phyloP scores from a whole-genome alignment of 2,888 invertebrate species.

The Acheta domesticus region DNA sequence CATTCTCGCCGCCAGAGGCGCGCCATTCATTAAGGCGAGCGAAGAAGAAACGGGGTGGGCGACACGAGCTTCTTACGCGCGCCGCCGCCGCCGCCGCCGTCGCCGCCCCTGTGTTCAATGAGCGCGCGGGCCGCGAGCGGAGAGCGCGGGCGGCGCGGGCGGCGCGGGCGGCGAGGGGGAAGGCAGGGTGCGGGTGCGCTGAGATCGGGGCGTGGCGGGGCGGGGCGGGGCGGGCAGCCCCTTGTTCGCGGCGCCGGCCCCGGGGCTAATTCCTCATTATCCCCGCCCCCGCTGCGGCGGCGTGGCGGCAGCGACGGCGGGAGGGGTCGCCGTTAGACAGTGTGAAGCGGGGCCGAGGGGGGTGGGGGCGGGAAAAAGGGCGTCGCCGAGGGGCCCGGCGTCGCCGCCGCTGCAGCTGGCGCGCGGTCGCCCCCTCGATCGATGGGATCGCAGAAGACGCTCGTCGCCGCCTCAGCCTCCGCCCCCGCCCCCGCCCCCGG shows the following conservation, averaged over 20 bases:
- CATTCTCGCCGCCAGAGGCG: not conserved
- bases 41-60: constrained; percentile 18
- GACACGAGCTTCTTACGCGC: constrained; percentile 18
- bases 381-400: not conserved
- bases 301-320: not conserved
- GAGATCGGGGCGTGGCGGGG: not conserved
- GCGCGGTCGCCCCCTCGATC: constrained; percentile 3
- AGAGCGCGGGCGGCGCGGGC: not conserved
- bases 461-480: not conserved
- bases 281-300: not conserved
- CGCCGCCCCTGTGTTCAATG: constrained; percentile 19
- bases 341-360: constrained; percentile 4
- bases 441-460: constrained; percentile 10
- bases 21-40: not conserved
- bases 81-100: no score
- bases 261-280: not conserved
- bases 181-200: not conserved
- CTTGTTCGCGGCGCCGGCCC: constrained; percentile 6
- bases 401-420: not conserved
- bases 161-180: not conserved
- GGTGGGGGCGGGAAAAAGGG: not conserved
- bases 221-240: not conserved
- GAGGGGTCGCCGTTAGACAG: constrained; percentile 20
- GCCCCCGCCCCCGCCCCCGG: not conserved
- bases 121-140: not conserved